Evolutionary conservation across 2,113 vertebrate genomes (phyloP), one percentile per base, ranked within the genome.

Genomic region (Cettia cetti): DNA sequence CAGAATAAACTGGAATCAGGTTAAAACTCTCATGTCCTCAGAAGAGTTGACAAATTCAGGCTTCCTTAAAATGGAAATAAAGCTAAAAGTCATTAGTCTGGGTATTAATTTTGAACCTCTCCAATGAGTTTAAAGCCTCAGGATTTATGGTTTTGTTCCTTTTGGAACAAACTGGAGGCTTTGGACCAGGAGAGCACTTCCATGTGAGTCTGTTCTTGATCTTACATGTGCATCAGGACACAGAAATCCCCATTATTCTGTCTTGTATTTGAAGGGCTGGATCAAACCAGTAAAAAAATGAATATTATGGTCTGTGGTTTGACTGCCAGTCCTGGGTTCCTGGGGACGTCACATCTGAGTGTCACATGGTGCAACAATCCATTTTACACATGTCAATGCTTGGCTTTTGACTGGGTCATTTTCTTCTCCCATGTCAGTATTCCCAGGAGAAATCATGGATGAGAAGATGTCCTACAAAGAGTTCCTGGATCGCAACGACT

Each of bases 391-490:
- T 15, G 35, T 18, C 6, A 2, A 0, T 4, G 18, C 35, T 39
- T 57, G n/a, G 1, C 15, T 63, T 47, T 2, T 93, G 70, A 54
- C 61, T 13, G 28, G 47, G 6, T 35, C 24, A 0, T 40, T 86
- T 47, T 13, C 60, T 75, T 47, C 49, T 72, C 54, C 10, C 6
- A 1, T 72, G 82, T 3, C 96, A 98, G 97, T 78, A 4, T 97
- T 90, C 86, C 96, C 97, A 15, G 74, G 94, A 64, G 92, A 81
- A 59, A 93, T 97, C 71, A 94, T 97, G 85, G 95, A 96, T 31
- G 97, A 98, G 45, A 91, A 97, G 42, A 90, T 98, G 50, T 90
- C 96, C 27, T 98, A 96, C 78, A 91, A 97, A 31, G 98, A 97
- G 12, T 98, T 96, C 74, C 96, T 98, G 0, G 95, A 96, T 27